Conservation (phyloP, 2,113 vertebrate genomes). For the Gavia stellata region DNA sequence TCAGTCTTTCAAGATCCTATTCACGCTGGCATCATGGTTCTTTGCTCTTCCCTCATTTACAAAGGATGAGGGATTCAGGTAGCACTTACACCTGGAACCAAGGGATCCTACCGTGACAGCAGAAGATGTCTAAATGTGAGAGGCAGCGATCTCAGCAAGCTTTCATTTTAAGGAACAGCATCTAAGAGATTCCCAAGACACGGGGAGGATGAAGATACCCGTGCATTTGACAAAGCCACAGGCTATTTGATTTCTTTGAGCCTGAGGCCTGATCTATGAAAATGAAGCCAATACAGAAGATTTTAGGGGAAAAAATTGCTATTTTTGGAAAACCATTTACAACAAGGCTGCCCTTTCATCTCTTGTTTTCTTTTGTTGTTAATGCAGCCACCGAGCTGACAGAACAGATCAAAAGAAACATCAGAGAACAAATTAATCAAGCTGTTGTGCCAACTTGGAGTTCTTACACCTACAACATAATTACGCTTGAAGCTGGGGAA, state of each 20-base stretch:
- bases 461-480: conserved; percentile 2
- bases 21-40: neutral
- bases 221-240: neutral
- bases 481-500: neutral
- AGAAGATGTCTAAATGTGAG: neutral
- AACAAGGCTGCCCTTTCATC: conserved; percentile 32
- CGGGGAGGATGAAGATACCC: neutral
- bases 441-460: conserved; percentile 10
- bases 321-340: conserved; percentile 10
- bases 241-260: neutral
- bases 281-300: neutral
- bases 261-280: neutral
- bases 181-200: neutral
- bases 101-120: neutral
- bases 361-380: conserved; percentile 32
- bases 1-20: neutral
- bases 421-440: conserved; percentile 55
- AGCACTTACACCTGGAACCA: neutral
- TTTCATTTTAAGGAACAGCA: neutral
- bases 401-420: conserved; percentile 55
- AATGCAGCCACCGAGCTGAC: neutral
- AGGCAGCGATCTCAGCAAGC: neutral
- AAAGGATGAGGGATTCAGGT: neutral
- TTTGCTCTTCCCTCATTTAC: neutral
- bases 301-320: neutral